These are phyloP conservation scores for Prochilodus magdalenae DNA, from an alignment of 2,113 vertebrate species.

Conservation along the genomic window DNA sequence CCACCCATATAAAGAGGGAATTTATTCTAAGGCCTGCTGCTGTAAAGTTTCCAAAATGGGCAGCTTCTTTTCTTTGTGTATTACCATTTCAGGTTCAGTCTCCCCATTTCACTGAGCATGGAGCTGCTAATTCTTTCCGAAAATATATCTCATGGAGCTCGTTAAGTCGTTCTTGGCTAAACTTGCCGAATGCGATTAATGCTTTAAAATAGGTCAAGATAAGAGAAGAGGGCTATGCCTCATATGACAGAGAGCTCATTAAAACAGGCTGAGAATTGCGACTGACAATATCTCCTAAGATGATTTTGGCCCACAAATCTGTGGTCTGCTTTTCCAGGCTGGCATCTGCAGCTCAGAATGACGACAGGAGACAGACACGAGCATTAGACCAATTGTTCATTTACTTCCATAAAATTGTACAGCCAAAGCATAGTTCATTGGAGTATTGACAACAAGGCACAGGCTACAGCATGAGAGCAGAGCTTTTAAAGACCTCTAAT, in stretches of 20 bases:
- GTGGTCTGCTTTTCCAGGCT: background rate
- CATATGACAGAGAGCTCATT: background rate
- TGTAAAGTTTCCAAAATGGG: background rate
- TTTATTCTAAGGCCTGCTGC: background rate
- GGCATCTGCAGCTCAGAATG: background rate
- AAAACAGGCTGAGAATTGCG: background rate
- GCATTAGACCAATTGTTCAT: constrained; percentile 33
- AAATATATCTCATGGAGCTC: background rate
- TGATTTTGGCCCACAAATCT: background rate
- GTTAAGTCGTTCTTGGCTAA: background rate
- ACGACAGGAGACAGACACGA: constrained; percentile 1
- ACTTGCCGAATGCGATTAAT: background rate
- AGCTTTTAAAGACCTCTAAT: background rate
- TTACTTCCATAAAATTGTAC: constrained; percentile 53
- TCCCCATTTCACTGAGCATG: background rate
- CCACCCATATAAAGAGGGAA: background rate
- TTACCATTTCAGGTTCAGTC: background rate
- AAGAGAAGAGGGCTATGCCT: background rate
- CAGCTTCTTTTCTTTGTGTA: background rate
- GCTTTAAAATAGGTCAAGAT: background rate
- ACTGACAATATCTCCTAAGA: background rate
- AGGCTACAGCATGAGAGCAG: background rate
- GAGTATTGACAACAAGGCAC: constrained; percentile 13
- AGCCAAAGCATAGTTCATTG: constrained; percentile 30
- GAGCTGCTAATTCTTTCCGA: background rate